Percentiles rank a stretch among this genome's conserved stretches.
Evolutionary conservation across 1,140 invertebrate species (phyloP).

Genomic region (Calliphora vicina): DNA sequence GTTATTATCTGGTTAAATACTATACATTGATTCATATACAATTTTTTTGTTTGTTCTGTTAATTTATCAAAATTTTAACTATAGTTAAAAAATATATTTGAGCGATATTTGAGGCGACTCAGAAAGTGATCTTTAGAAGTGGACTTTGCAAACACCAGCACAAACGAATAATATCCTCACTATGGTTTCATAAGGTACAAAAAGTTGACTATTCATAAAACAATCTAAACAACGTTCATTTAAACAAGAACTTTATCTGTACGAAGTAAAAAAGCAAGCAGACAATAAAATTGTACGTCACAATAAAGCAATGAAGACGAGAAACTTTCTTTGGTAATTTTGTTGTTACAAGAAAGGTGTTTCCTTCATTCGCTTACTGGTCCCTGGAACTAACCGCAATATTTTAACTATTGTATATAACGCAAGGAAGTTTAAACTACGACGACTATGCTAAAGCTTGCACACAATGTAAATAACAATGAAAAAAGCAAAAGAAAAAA

Average conservation of each 20-base stretch:
- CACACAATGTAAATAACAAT: slow-evolving; percentile 5
- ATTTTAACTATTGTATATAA: neutral
- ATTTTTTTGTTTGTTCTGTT: too few species aligned
- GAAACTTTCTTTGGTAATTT: neutral
- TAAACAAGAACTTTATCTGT: neutral
- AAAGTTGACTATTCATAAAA: neutral
- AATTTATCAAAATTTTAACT: too few species aligned
- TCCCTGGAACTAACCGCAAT: neutral
- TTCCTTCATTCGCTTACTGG: neutral
- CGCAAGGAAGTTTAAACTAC: neutral
- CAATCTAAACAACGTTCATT: neutral
- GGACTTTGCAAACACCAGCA: too few species aligned
- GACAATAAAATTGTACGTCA: neutral
- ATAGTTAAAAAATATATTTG: too few species aligned
- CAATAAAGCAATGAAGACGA: neutral
- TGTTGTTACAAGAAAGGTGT: neutral
- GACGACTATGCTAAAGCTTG: too few species aligned
- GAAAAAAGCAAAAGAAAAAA: neutral
- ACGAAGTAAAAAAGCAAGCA: neutral
- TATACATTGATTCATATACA: too few species aligned
- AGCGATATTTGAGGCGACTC: too few species aligned
- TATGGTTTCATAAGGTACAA: too few species aligned
- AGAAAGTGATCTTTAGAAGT: too few species aligned
- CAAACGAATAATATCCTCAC: too few species aligned
- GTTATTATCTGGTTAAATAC: too few species aligned